Base-by-base conservation (phyloP, 2,888 invertebrate species). In the Melanchra persicariae region DNA sequence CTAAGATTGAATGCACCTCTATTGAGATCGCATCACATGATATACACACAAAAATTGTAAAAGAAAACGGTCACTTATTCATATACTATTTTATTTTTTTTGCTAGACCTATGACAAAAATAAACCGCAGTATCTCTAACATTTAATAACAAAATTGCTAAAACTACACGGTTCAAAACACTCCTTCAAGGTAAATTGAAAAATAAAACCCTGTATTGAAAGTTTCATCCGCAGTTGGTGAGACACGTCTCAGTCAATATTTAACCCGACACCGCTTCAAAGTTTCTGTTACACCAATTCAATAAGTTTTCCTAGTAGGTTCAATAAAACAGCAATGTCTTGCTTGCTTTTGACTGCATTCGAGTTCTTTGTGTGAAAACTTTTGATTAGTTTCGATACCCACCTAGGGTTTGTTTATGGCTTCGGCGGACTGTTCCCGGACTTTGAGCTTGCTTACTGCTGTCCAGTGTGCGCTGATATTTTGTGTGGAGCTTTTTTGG, bases 331-430 rank as follows among this genome's bases (percentile, higher is more conserved):
- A 90, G 87, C 90, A 84, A 90, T 90, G 89, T 88, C 87, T 90
- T 89, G 86, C 82, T 87, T 82, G 87, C 87, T 90, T 87, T 87
- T 88, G 87, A 88, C 89, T 91, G 90, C 88, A 90, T 90, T 89
- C 87, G 87, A 87, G 85, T 90, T 91, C 90, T 91, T 91, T 90
- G 89, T 86, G 85, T 85, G 82, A 83, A 88, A 93, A 94, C 83
- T 93, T 93, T 91, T 93, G 93, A 93, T 93, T 93, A 89, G 91
- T 92, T 93, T 90, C 82, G 88, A 89, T 87, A 83, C 85, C 84
- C 87, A 89, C 88, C 85, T 84, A 83, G 81, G 83, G 78, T 86
- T 88, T 74, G 70, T 79, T 83, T 81, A 79, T 65, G 67, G 76
- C 62, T 67, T 65, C 30, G 49, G 17, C 45, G 72, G 54, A 43